Base-by-base conservation (phyloP, 2,888 invertebrate species). In the Drosophila recens region DNA sequence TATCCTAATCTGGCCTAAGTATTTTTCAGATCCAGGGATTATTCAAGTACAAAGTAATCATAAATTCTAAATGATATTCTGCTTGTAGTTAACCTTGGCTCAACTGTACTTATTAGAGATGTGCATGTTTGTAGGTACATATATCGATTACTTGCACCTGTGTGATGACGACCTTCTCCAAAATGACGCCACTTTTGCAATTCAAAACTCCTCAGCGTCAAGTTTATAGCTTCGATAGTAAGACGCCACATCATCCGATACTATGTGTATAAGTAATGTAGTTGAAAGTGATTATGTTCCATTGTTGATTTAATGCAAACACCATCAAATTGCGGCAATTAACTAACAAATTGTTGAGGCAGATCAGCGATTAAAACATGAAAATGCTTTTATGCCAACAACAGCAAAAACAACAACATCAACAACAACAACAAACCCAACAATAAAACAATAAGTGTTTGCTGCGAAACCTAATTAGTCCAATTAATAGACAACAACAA, bases 281-380 rank as follows among this genome's bases (percentile, higher is more conserved):
- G 15, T 33, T 17, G 17, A 17, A 17, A 17, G 17, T 1, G 17
- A 17, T 17, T 17, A 17, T 17, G 17, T 17, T 17, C 17, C 33
- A 38, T 23, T 61, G 51, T 67, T 38, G 34, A 42, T 56, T 59
- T 56, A 42, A 53, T 51, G 49, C 48, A 59, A 57, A 52, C 40
- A 68, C 34, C 72, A 65, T 67, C 43, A 71, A 86, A 83, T 89
- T 83, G 65, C 67, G 27, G 64, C 79, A 83, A 89, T 87, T 89
- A 84, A 89, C 75, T 67, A 68, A 80, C 81, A 80, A 80, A 78
- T 86, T 83, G 84, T 88, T 84, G 81, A 34, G 83, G 83, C 75
- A 88, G 83, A 88, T 88, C 89, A 83, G 89, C 75, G 69, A 79
- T 83, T 78, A 73, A 83, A 80, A 80, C 80, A 86, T 59, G 72